Conservation (phyloP, 1,140 invertebrate species). For the Chironomus striatipennis region DNA sequence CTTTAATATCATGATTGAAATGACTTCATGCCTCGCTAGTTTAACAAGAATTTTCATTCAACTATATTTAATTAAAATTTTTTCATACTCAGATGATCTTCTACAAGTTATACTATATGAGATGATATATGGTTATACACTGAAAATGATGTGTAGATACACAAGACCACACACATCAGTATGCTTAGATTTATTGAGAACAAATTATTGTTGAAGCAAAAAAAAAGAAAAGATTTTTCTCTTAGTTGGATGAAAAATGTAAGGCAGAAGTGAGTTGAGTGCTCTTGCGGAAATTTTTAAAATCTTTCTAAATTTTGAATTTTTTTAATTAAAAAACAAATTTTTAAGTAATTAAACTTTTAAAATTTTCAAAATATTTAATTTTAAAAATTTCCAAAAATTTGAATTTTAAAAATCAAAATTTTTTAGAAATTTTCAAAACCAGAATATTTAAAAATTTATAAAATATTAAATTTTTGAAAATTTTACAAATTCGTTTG, state of each 20-base stretch:
- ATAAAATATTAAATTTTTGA: no score
- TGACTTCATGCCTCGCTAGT: not conserved
- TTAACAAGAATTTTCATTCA: conserved; percentile 8
- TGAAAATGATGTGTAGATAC: conserved; percentile 3
- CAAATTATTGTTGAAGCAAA: not conserved
- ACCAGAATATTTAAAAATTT: no score
- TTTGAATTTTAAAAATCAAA: no score
- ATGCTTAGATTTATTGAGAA: not conserved
- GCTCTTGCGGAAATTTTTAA: no score
- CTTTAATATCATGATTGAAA: not conserved
- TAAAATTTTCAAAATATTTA: no score
- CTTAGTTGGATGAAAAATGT: not conserved
- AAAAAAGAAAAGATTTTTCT: not conserved
- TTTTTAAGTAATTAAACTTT: no score
- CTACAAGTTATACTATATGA: not conserved
- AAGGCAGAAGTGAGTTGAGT: not conserved
- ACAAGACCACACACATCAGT: not conserved
- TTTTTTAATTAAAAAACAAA: no score
- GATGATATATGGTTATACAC: not conserved
- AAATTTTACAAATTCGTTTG: no score
- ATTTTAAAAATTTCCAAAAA: no score
- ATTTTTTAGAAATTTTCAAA: no score
- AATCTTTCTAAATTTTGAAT: no score
- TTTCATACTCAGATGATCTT: conserved; percentile 12
- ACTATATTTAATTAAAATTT: conserved; percentile 7